Conservation (phyloP, 2,797 vertebrate species). For the Bryconaethiops microstoma region DNA sequence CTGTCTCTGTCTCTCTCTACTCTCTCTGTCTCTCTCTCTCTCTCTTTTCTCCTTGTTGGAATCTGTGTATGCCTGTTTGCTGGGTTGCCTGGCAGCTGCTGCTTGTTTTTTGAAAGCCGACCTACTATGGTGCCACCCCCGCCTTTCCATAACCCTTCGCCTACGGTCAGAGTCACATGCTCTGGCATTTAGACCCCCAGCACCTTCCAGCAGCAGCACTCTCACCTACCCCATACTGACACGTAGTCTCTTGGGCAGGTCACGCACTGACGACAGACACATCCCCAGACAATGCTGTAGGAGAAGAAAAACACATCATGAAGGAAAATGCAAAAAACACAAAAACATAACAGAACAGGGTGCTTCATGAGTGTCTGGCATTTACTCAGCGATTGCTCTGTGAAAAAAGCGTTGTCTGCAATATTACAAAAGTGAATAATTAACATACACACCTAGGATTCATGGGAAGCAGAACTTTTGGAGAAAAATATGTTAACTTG, state of each 20-base stretch:
- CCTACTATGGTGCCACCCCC: conserved; percentile 42
- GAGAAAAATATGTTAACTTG: no score
- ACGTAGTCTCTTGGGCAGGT: conserved; percentile 2
- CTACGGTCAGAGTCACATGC: conserved; percentile 53
- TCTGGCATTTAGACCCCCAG: conserved; percentile 46
- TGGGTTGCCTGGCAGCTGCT: conserved; percentile 50
- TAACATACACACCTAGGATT: no score
- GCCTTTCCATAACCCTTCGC: conserved; percentile 35
- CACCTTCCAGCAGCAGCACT: not conserved
- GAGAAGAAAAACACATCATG: not conserved
- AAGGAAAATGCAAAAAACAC: not conserved
- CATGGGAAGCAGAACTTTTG: no score
- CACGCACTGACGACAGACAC: not conserved
- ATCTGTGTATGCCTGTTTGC: conserved; percentile 53
- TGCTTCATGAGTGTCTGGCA: not conserved
- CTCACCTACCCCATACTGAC: conserved; percentile 11
- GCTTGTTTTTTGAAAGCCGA: conserved; percentile 53
- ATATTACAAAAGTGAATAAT: no score
- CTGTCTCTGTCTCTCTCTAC: no score
- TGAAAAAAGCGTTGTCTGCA: not conserved
- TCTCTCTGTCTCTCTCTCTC: not conserved
- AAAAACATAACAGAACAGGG: not conserved
- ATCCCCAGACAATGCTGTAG: not conserved
- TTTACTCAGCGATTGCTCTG: not conserved
- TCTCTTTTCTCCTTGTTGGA: conserved; percentile 23